Evolutionary conservation across 2,113 vertebrate genomes (phyloP).

Genomic region (Rousettus leschenaultii): DNA sequence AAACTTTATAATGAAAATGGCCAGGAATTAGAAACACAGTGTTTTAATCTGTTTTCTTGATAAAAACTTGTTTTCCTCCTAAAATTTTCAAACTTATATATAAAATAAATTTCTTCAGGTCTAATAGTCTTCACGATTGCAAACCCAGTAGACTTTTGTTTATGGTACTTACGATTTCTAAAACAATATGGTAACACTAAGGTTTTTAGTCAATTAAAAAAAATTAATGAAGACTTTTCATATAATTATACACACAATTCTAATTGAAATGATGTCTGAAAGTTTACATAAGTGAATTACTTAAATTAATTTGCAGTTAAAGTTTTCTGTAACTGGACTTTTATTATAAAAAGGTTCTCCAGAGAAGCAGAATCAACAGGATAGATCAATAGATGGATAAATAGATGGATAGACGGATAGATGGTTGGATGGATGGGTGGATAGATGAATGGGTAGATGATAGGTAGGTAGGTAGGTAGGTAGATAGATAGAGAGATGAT

Average conservation of each 20-base stretch:
- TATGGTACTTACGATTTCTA: background rate
- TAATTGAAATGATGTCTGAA: constrained; percentile 2
- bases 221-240: background rate
- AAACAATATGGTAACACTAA: background rate
- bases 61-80: background rate
- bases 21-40: background rate
- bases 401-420: too few relatives aligned
- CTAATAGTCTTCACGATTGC: background rate
- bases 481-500: too few relatives aligned
- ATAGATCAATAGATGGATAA: background rate
- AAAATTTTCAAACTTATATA: background rate
- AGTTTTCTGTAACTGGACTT: background rate
- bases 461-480: too few relatives aligned
- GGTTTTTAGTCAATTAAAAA: background rate
- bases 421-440: too few relatives aligned
- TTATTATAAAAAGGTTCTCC: background rate
- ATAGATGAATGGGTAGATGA: too few relatives aligned
- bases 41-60: background rate
- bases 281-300: background rate
- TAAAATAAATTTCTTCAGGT: background rate
- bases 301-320: background rate
- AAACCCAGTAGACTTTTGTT: background rate
- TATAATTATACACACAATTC: background rate
- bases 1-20: background rate
- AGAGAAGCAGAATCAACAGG: background rate